phyloP scores from a whole-genome alignment of 2,797 vertebrate genomes.

The Pteronotus mesoamericanus region DNA sequence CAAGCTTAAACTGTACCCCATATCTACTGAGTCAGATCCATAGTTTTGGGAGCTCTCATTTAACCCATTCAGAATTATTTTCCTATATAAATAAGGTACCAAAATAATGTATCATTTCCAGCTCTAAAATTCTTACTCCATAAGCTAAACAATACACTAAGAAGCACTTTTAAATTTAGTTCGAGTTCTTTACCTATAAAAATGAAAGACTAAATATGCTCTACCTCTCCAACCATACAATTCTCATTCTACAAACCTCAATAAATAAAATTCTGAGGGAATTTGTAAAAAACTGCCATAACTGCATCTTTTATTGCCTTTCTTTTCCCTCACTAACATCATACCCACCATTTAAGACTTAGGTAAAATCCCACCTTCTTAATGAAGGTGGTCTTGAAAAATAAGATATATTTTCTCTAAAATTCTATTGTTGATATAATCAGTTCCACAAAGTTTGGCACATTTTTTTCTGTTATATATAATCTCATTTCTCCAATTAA shows the following conservation, averaged over 20 bases:
- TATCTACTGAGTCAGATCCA: not conserved
- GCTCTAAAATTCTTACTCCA: not conserved
- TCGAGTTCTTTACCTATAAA: not conserved
- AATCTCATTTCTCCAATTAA: not conserved
- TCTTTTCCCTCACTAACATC: not conserved
- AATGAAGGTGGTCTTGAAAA: not conserved
- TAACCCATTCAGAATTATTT: not conserved
- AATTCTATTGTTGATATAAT: not conserved
- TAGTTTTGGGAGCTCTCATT: not conserved
- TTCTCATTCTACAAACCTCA: not conserved
- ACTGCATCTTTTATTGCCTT: not conserved
- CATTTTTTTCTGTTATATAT: not conserved
- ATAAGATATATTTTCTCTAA: not conserved
- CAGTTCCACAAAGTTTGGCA: not conserved
- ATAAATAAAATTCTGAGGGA: not conserved
- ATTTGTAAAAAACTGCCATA: not conserved
- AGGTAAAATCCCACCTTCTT: not conserved
- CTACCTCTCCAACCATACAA: not conserved
- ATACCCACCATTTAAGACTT: not conserved
- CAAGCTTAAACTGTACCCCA: not conserved
- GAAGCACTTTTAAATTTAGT: not conserved
- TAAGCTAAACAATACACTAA: not conserved
- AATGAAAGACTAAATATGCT: not conserved
- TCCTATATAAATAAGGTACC: not conserved
- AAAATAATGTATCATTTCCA: not conserved